These are phyloP conservation scores for Percina caprodes DNA, from an alignment of 2,113 vertebrate genomes.

Conservation along the genomic window DNA sequence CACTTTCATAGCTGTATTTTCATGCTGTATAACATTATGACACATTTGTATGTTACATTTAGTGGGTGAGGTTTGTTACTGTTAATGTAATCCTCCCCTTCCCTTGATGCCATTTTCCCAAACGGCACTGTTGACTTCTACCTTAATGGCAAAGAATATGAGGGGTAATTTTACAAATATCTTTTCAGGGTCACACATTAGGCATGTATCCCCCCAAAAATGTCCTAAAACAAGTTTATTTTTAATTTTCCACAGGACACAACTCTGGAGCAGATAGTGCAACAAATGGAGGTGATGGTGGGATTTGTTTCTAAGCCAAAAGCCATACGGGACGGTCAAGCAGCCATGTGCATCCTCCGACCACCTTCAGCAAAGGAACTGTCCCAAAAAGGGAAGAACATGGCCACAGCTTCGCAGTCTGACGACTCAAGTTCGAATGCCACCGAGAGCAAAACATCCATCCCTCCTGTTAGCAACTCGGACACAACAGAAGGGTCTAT, in stretches of 20 bases:
- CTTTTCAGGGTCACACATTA: neutral
- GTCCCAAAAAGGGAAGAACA: constrained; percentile 56
- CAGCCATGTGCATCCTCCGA: constrained; percentile 86
- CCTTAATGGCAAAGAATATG: neutral
- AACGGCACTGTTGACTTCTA: neutral
- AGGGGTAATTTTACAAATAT: neutral
- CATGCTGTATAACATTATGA: neutral
- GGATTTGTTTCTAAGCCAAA: constrained; percentile 88
- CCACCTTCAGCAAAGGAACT: constrained; percentile 88
- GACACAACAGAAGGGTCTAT: constrained; percentile 25
- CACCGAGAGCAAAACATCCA: neutral
- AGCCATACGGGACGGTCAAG: constrained; percentile 82
- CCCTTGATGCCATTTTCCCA: neutral
- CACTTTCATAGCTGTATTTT: neutral
- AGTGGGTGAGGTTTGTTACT: neutral
- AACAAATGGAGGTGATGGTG: constrained; percentile 80
- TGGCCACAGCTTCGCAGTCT: constrained; percentile 4
- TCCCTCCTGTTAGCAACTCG: neutral
- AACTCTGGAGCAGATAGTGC: constrained; percentile 85
- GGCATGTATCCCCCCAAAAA: neutral
- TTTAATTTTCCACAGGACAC: constrained; percentile 76
- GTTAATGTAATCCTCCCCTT: neutral
- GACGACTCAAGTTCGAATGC: neutral
- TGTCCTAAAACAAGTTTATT: neutral
- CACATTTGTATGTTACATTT: neutral